Conservation (phyloP, 53 echinoderm and acorn worm species). For the Echinometra lucunter region DNA sequence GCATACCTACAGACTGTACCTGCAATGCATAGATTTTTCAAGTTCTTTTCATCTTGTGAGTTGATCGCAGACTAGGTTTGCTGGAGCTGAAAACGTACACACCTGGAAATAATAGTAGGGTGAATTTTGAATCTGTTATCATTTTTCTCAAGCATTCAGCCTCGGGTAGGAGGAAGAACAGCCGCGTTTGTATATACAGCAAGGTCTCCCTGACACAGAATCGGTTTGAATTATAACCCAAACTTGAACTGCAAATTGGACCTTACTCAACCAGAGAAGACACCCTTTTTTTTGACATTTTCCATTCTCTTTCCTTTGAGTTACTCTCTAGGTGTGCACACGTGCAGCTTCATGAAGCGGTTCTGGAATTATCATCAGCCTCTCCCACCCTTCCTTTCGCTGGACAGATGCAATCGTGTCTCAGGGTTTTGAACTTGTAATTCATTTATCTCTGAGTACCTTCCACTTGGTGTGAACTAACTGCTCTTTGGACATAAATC, state of each 20-base stretch:
- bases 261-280: background rate
- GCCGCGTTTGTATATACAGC: background rate
- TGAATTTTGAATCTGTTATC: constrained; percentile 41
- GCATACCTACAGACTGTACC: background rate
- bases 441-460: constrained; percentile 1
- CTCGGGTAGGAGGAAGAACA: background rate
- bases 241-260: background rate
- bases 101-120: constrained; percentile 3
- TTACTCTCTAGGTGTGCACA: background rate
- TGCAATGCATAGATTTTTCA: background rate
- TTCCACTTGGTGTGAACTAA: background rate
- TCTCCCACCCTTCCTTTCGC: background rate
- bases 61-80: background rate
- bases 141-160: constrained; percentile 4
- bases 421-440: constrained; percentile 13
- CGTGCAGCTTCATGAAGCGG: background rate
- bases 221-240: background rate
- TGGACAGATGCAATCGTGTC: constrained; percentile 5
- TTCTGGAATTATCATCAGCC: background rate
- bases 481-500: background rate
- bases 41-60: background rate
- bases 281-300: background rate
- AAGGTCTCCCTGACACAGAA: background rate
- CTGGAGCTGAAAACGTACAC: background rate
- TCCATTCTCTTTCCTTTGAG: background rate